Conservation (phyloP, 2,888 invertebrate genomes). For the Tromatobia lineatoria region DNA sequence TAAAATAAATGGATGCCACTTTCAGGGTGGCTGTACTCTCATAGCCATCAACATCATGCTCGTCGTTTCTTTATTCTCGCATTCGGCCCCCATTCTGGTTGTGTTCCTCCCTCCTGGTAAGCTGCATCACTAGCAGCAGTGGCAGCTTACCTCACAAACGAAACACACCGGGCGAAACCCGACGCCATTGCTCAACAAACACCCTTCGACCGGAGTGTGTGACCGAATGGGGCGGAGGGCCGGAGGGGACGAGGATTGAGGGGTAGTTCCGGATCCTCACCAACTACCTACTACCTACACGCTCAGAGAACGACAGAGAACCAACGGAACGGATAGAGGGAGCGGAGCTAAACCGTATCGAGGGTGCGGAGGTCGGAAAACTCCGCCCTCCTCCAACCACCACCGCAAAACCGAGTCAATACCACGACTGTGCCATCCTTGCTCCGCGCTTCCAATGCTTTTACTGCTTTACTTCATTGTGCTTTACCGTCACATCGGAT, state of each 20-base stretch:
- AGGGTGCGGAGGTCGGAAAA: slow-evolving; percentile 78
- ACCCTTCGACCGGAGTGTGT: slow-evolving; percentile 77
- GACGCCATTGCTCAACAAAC: slow-evolving; percentile 84
- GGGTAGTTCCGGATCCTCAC: slow-evolving; percentile 66
- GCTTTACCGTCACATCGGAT: slow-evolving; percentile 1
- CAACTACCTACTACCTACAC: not conserved
- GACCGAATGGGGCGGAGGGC: slow-evolving; percentile 47
- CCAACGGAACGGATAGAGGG: slow-evolving; percentile 11
- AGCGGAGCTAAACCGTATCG: slow-evolving; percentile 56
- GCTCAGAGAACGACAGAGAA: not conserved
- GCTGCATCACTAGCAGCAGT: slow-evolving; percentile 61
- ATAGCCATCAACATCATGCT: slow-evolving; percentile 54
- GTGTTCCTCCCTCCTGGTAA: not conserved
- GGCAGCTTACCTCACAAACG: slow-evolving; percentile 82
- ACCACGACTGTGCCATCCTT: slow-evolving; percentile 73
- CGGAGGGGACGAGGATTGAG: slow-evolving; percentile 67
- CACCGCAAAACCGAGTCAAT: slow-evolving; percentile 84
- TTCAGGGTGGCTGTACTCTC: slow-evolving; percentile 68
- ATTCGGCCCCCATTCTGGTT: slow-evolving; percentile 30
- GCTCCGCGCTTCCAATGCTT: slow-evolving; percentile 53
- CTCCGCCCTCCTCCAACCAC: slow-evolving; percentile 83
- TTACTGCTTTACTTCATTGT: slow-evolving; percentile 40
- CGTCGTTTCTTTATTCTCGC: slow-evolving; percentile 48
- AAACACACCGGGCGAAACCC: slow-evolving; percentile 84
- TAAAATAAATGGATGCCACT: slow-evolving; percentile 85